A percentile compares a stretch with the other conserved stretches of the same genome.
phyloP scores from a whole-genome alignment of 2,888 invertebrate species.

The Drosophila helvetica region DNA sequence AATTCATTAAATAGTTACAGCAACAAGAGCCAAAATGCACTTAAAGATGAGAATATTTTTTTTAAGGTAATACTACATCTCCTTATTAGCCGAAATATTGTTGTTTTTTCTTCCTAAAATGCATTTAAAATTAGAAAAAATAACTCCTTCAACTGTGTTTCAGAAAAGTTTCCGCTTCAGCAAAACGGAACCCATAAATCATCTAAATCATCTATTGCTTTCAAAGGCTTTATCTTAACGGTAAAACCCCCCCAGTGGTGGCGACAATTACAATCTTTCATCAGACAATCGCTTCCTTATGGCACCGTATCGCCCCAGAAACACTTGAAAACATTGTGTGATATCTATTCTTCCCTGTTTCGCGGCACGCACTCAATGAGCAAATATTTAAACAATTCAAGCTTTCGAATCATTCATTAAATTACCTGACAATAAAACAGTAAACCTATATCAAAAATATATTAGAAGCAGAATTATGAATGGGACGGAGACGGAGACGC shows the following conservation, averaged over 20 bases:
- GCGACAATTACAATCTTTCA: not conserved
- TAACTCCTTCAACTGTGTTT: not conserved
- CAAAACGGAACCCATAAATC: not conserved
- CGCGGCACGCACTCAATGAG: constrained; percentile 15
- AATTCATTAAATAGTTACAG: no score
- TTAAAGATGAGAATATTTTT: no score
- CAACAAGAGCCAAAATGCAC: no score
- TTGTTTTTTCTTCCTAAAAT: not conserved
- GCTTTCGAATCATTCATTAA: constrained; percentile 68
- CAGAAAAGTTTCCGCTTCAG: not conserved
- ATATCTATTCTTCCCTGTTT: constrained; percentile 16
- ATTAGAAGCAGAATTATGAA: constrained; percentile 33
- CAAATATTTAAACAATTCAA: constrained; percentile 47
- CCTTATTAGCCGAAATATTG: no score
- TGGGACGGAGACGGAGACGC: constrained; percentile 3
- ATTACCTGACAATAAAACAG: constrained; percentile 67
- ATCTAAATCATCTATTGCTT: constrained; percentile 2
- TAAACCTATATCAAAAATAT: constrained; percentile 12
- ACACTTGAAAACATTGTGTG: constrained; percentile 13
- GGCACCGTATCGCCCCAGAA: constrained; percentile 5
- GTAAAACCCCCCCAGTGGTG: not conserved
- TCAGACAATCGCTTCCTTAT: constrained; percentile 22
- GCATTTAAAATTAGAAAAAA: not conserved
- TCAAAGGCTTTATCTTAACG: constrained; percentile 4
- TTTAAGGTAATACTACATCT: no score